These are phyloP conservation scores for Austrolebias charrua DNA, from an alignment of 2,797 vertebrate genomes.

Conservation along the genomic window DNA sequence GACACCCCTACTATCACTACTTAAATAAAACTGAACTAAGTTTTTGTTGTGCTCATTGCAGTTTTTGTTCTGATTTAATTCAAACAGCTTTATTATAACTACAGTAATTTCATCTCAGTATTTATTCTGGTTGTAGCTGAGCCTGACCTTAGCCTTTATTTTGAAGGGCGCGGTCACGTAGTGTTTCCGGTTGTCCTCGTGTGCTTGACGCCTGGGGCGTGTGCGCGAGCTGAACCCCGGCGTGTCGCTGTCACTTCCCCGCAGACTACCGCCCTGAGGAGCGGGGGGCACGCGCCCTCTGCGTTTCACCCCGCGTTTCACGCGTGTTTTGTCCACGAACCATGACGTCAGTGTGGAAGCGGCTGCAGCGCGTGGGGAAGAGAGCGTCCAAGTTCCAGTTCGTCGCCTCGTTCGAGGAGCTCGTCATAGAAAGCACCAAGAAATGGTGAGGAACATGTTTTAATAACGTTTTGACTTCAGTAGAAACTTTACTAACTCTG, in stretches of 20 bases:
- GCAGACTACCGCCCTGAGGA: background rate
- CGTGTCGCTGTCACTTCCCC: slow-evolving; percentile 26
- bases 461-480: background rate
- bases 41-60: too few species aligned
- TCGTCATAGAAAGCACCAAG: slow-evolving; percentile 84
- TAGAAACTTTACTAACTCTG: too few species aligned
- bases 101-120: too few species aligned
- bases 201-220: slow-evolving; percentile 10
- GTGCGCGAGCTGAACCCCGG: slow-evolving; percentile 5
- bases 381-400: slow-evolving; percentile 90
- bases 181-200: background rate
- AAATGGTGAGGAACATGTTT: slow-evolving; percentile 83
- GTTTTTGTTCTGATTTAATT: too few species aligned
- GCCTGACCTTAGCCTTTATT: slow-evolving; percentile 24
- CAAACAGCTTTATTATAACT: too few species aligned
- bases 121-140: too few species aligned
- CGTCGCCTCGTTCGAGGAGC: slow-evolving; percentile 85
- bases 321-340: background rate
- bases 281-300: background rate
- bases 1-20: too few species aligned
- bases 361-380: slow-evolving; percentile 89
- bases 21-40: too few species aligned
- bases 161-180: fast-evolving
- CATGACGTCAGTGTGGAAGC: slow-evolving; percentile 94
- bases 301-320: background rate